Conservation (phyloP, 2,888 invertebrate genomes). For the Cryptophagus acutangulus region DNA sequence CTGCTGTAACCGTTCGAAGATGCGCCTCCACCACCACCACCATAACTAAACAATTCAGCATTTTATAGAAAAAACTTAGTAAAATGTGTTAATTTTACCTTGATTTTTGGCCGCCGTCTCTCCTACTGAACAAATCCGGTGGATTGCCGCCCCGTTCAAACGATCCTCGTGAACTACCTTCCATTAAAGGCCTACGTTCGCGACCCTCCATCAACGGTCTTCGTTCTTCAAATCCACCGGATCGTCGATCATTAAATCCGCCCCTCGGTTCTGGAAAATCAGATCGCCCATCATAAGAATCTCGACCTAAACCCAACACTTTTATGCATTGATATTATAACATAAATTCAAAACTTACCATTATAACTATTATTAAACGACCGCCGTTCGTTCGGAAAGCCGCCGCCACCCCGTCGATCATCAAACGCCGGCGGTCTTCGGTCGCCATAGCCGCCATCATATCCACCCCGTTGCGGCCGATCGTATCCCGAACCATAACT, state of each 20-base stretch:
- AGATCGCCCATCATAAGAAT: slow-evolving; percentile 20
- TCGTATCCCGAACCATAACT: slow-evolving; percentile 25
- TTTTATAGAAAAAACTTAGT: neutral
- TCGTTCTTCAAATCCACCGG: slow-evolving; percentile 34
- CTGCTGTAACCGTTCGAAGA: slow-evolving; percentile 22
- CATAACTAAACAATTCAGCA: neutral
- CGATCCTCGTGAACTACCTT: slow-evolving; percentile 20
- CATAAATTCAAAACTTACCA: neutral
- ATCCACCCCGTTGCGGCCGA: slow-evolving; percentile 18
- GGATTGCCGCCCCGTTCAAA: slow-evolving; percentile 13
- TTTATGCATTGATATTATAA: neutral
- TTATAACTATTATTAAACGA: slow-evolving; percentile 5
- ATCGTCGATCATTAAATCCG: slow-evolving; percentile 35
- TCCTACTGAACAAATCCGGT: slow-evolving; percentile 41
- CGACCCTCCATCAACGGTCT: slow-evolving; percentile 25
- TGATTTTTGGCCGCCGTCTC: slow-evolving; percentile 34
- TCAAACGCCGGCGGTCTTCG: slow-evolving; percentile 10
- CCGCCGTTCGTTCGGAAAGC: slow-evolving; percentile 16
- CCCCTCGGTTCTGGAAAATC: slow-evolving; percentile 22
- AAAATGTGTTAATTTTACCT: neutral
- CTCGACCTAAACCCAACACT: slow-evolving; percentile 13
- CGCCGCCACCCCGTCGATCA: slow-evolving; percentile 5
- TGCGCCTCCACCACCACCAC: slow-evolving; percentile 16
- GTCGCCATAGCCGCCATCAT: slow-evolving; percentile 22
- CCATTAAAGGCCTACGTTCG: slow-evolving; percentile 36